A percentile compares a stretch with the other conserved stretches of the same genome.
Evolutionary conservation across 2,797 vertebrate genomes (phyloP).

Genomic region (Choloepus didactylus): DNA sequence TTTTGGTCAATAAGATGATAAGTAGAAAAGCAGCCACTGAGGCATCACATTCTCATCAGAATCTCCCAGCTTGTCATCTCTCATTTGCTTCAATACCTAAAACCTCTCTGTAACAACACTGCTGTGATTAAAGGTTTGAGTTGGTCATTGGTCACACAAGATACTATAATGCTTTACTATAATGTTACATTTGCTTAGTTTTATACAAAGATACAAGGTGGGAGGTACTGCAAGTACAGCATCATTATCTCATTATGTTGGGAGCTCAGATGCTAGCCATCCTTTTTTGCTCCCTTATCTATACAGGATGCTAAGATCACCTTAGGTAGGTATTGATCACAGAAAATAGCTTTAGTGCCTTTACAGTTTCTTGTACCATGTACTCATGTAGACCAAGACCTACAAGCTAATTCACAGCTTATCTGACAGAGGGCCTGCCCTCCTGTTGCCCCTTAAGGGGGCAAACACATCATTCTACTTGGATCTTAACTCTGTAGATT

Average conservation of each 20-base stretch:
- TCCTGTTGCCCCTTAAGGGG: too few relatives aligned
- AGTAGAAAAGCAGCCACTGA: not conserved
- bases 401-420: not conserved
- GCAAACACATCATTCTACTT: too few relatives aligned
- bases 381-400: not conserved
- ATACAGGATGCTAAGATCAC: too few relatives aligned
- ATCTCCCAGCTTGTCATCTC: not conserved
- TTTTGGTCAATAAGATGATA: not conserved
- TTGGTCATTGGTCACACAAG: not conserved
- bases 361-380: not conserved
- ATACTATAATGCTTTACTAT: not conserved
- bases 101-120: not conserved
- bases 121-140: not conserved
- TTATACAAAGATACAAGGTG: not conserved
- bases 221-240: too few relatives aligned
- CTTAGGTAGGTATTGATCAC: too few relatives aligned
- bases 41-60: not conserved
- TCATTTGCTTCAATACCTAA: not conserved
- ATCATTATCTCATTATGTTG: too few relatives aligned
- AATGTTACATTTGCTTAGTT: not conserved
- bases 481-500: not conserved
- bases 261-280: too few relatives aligned
- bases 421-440: rapidly evolving
- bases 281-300: too few relatives aligned
- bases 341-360: not conserved